phyloP scores from a whole-genome alignment of 2,888 invertebrate genomes.

The Agrotis clavis region DNA sequence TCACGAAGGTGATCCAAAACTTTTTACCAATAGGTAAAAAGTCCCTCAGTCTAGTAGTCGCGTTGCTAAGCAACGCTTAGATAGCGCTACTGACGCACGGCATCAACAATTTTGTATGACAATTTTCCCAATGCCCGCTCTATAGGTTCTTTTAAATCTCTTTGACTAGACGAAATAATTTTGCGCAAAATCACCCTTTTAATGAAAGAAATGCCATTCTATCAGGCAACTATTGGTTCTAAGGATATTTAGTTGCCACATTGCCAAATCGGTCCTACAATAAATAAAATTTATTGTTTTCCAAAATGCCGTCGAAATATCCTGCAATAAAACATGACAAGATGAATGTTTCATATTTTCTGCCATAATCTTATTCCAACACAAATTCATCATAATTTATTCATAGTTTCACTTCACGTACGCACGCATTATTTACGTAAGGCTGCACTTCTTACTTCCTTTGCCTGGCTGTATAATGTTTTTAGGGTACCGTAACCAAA shows the following conservation, averaged over 20 bases:
- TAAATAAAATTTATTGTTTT: constrained; percentile 16
- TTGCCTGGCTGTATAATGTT: constrained; percentile 47
- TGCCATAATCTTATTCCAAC: constrained; percentile 34
- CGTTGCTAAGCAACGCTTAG: too few species aligned
- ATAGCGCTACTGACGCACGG: too few species aligned
- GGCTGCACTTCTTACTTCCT: constrained; percentile 44
- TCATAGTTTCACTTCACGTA: constrained; percentile 56
- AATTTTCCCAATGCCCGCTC: too few species aligned
- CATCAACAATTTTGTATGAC: too few species aligned
- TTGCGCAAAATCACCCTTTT: too few species aligned
- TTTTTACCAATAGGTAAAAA: too few species aligned
- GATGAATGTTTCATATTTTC: constrained; percentile 40
- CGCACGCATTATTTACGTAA: constrained; percentile 49
- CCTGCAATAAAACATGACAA: constrained; percentile 1
- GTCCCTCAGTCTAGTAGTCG: too few species aligned
- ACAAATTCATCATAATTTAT: constrained; percentile 58
- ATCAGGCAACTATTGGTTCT: not conserved
- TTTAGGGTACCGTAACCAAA: not conserved
- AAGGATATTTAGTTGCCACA: not conserved
- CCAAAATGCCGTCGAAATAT: constrained; percentile 3
- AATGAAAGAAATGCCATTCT: not conserved
- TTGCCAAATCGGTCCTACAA: not conserved
- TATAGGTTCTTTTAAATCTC: too few species aligned
- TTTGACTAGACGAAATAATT: too few species aligned
- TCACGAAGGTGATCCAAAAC: too few species aligned